phyloP scores from a whole-genome alignment of 2,888 invertebrate genomes.

The Loripinus fragilis region DNA sequence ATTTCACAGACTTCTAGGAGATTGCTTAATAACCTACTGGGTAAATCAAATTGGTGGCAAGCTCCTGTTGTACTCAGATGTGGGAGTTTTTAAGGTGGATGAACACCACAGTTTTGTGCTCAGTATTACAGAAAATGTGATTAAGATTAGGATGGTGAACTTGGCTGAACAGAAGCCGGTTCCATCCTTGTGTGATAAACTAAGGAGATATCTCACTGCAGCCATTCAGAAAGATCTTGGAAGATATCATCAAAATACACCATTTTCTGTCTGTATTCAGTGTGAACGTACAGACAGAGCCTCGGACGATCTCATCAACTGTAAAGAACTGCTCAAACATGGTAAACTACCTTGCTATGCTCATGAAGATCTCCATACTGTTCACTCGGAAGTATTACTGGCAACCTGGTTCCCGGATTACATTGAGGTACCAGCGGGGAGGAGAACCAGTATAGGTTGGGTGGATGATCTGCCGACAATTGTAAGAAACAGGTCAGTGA shows the following conservation, averaged over 20 bases:
- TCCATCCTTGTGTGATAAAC: constrained; percentile 50
- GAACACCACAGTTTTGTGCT: constrained; percentile 48
- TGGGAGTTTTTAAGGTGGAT: constrained; percentile 52
- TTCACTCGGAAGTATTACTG: constrained; percentile 45
- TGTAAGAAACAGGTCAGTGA: constrained; percentile 38
- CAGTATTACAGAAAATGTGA: constrained; percentile 36
- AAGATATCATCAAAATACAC: constrained; percentile 52
- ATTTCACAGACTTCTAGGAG: constrained; percentile 58
- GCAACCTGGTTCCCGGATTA: constrained; percentile 54
- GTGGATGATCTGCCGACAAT: constrained; percentile 39
- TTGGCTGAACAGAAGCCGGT: constrained; percentile 43
- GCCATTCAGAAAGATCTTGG: constrained; percentile 52
- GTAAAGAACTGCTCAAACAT: constrained; percentile 51
- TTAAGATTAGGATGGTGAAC: constrained; percentile 49
- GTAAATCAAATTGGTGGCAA: constrained; percentile 41
- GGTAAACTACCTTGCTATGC: constrained; percentile 54
- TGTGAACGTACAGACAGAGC: constrained; percentile 38
- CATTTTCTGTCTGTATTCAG: constrained; percentile 52
- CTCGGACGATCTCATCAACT: constrained; percentile 40
- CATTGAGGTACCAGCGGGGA: constrained; percentile 32
- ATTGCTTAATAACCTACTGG: constrained; percentile 40
- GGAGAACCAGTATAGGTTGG: constrained; percentile 39
- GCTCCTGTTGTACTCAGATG: constrained; percentile 44
- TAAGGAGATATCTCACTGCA: constrained; percentile 43
- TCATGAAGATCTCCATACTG: constrained; percentile 38